Evolutionary conservation across 2,888 invertebrate genomes (phyloP).

Genomic region (Harpalus rufipes): DNA sequence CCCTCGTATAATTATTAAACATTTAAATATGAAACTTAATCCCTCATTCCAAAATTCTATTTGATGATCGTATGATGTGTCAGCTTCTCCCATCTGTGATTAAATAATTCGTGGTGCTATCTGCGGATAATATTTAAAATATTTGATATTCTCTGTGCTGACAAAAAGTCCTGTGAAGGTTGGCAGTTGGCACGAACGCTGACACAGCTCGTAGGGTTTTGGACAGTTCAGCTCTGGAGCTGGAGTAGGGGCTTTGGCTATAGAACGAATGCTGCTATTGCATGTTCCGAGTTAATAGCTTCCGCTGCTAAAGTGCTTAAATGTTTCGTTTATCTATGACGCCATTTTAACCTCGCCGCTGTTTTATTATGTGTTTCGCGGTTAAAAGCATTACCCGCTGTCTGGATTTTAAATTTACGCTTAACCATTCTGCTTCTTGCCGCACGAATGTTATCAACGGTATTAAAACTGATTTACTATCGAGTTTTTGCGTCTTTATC

Average conservation of each 20-base stretch:
- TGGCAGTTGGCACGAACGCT: conserved; percentile 61
- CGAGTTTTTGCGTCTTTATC: conserved; percentile 42
- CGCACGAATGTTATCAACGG: conserved; percentile 53
- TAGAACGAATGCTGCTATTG: conserved; percentile 68
- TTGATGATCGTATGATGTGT: too few species aligned
- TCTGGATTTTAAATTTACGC: conserved; percentile 66
- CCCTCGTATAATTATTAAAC: too few species aligned
- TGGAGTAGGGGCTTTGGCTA: conserved; percentile 18
- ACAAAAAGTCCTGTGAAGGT: conserved; percentile 8
- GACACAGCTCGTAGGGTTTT: conserved; percentile 25
- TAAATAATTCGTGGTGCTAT: background rate
- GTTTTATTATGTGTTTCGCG: conserved; percentile 68
- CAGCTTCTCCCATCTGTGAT: background rate
- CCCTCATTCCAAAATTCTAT: too few species aligned
- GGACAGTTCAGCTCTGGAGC: conserved; percentile 28
- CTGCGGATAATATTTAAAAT: background rate
- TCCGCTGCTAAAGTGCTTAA: conserved; percentile 71
- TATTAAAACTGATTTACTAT: conserved; percentile 49
- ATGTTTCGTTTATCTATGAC: conserved; percentile 71
- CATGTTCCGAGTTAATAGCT: conserved; percentile 72
- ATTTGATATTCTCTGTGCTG: conserved; percentile 2
- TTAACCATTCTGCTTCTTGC: conserved; percentile 43
- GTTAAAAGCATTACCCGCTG: conserved; percentile 65
- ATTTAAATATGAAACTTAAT: too few species aligned
- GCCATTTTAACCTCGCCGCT: conserved; percentile 67